Base-by-base conservation (phyloP, 1,140 invertebrate species). In the Orius laevigatus region DNA sequence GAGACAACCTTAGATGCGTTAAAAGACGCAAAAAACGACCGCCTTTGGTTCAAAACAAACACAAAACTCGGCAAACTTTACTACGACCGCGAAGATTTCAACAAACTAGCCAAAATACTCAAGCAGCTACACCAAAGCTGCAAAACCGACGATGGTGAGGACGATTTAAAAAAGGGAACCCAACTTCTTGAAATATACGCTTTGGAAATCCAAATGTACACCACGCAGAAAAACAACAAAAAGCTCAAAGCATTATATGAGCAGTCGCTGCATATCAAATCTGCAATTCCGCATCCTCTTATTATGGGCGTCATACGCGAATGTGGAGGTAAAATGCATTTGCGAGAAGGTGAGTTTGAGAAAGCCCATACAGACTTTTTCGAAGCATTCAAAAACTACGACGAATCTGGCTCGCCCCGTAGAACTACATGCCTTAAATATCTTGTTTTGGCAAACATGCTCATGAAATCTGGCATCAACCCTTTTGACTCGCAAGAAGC, bases 261-360 rank as follows among this genome's bases (percentile, higher is more conserved):
- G 63, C 91, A 98, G 66, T 97, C 93, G 0, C 71, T 98, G 40
- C 91, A 97, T 63, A 98, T 98, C 55, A 98, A 98, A 67, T 96
- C 93, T 43, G 96, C 95, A 44, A 98, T 99, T 66, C 95, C 96
- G 33, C 96, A 99, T 80, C 96, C 96, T 1, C 69, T 98, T 2
- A 98, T 98, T 56, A 97, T 98, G 92, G 94, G 94, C 38, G 92
- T 97, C n/a, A 98, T 98, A 49, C 73, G 93, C 76, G 94, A 99
- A 73, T 98, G 94, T 70, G 95, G 95, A 18, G 96, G 96, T 0
- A 99, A 98, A 70, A 99, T 99, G 96, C 95, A 99, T 70, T 68
- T 99, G 33, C 75, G 95, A 41, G 94, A 98, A 72, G 91, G 90
- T 12, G 92, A 97, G 69, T 99, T 97, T 67, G 93, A 97, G 63